A percentile compares a stretch with the other conserved stretches of the same genome.
Conservation (phyloP, 2,888 invertebrate genomes). For the Petrolisthes manimaculis region DNA sequence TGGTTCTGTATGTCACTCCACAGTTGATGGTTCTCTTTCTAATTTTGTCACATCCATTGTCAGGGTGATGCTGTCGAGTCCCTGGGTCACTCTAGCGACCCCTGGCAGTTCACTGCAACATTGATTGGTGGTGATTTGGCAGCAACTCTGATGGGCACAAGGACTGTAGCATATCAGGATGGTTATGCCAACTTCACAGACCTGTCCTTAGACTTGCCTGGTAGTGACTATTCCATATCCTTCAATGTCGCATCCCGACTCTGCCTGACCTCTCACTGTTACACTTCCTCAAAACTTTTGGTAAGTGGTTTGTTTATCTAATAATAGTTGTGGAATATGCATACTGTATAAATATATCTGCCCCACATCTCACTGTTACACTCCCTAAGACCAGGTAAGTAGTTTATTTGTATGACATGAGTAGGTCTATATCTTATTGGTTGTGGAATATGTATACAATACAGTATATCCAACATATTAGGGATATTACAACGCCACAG, state of each 20-base stretch:
- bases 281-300: not conserved
- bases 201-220: not conserved
- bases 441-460: too few species aligned
- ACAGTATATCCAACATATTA: too few species aligned
- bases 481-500: too few species aligned
- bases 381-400: conserved; percentile 11
- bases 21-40: too few species aligned
- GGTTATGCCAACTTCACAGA: conserved; percentile 14
- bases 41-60: too few species aligned
- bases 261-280: not conserved
- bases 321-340: too few species aligned
- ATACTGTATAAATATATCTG: too few species aligned
- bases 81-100: conserved; percentile 17
- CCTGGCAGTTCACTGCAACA: conserved; percentile 15
- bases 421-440: too few species aligned
- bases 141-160: not conserved
- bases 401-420: too few species aligned
- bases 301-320: not conserved
- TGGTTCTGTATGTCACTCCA: too few species aligned
- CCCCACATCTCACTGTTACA: not conserved
- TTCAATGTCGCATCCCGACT: not conserved
- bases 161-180: not conserved
- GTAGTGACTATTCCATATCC: not conserved
- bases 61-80: not conserved
- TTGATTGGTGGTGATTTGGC: not conserved